Conservation (phyloP, 2,888 invertebrate species). For the Stenichneumon culpator region DNA sequence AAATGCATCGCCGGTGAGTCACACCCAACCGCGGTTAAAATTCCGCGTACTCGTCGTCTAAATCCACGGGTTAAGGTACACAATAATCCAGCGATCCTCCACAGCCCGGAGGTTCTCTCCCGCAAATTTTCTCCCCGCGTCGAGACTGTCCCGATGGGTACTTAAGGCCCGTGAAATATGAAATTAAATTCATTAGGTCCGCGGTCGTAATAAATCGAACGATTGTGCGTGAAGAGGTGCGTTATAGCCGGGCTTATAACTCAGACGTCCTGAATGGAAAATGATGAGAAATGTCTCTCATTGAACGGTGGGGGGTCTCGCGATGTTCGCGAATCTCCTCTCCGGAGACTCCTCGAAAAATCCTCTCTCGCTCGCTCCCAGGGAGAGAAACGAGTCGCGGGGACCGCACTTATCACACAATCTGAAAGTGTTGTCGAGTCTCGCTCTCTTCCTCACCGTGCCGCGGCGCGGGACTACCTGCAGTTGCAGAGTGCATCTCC, state of each 20-base stretch:
- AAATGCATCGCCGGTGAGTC: conserved; percentile 37
- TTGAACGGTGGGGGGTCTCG: conserved; percentile 83
- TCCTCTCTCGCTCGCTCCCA: conserved; percentile 33
- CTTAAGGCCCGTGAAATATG: conserved; percentile 84
- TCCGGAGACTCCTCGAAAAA: conserved; percentile 47
- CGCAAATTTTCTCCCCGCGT: conserved; percentile 51
- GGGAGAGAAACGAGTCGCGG: conserved; percentile 44
- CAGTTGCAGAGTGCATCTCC: conserved; percentile 60
- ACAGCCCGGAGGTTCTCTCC: neutral
- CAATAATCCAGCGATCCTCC: neutral
- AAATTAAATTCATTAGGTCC: conserved; percentile 84
- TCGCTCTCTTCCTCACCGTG: conserved; percentile 23
- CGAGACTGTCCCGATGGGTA: conserved; percentile 72
- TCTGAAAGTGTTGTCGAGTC: conserved; percentile 74
- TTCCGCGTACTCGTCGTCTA: conserved; percentile 46
- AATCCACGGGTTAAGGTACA: conserved; percentile 41
- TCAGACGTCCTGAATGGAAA: conserved; percentile 83
- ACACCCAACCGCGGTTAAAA: conserved; percentile 2
- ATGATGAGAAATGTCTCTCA: conserved; percentile 85
- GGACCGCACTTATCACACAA: conserved; percentile 80
- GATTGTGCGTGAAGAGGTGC: conserved; percentile 77
- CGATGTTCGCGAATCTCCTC: conserved; percentile 14
- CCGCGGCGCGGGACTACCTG: conserved; percentile 59
- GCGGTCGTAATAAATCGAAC: conserved; percentile 84
- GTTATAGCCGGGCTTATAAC: conserved; percentile 79